Evolutionary conservation across 2,797 vertebrate species (phyloP), one percentile per base, ranked within the genome.

Genomic region (Champsocephalus esox): DNA sequence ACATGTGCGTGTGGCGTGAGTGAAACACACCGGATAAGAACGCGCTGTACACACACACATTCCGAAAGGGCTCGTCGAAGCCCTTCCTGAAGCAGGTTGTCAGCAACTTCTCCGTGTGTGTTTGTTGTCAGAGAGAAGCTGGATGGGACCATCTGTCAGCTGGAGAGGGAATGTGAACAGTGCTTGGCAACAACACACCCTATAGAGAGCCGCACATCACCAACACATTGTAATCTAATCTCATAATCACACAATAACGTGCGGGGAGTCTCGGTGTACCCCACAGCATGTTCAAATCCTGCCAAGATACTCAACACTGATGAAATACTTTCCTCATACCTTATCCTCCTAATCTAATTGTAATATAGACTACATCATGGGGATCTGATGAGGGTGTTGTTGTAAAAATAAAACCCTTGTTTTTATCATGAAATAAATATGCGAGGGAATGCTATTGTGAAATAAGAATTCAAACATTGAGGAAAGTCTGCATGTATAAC

Each of bases 71-170:
- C 71, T 67, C 65, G 79, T 80, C 56, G 4, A 79, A 89, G 80
- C 55, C 64, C 70, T 81, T 83, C 82, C 78, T 83, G 77, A 80
- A 64, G 77, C 79, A 64, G 80, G 84, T 87, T 90, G 85, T 95
- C 93, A 93, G 84, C 84, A 43, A 86, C 89, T 89, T 75, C 77
- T 91, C 78, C 62, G 77, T 56, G 66, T 88, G 79, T 93, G 87
- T 93, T 94, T 94, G 89, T 92, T 92, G 89, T 91, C 81, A 66
- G 77, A 90, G 88, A 68, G 82, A 77, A 82, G 81, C 89, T 88
- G 81, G 87, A 84, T 72, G 79, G 78, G 89, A 87, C 88, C 84
- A 87, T 93, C 87, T 91, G 91, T 91, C 87, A 88, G 79, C 78
- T 59, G 73, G 79, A 17, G 56, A 57, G 78, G 69, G 75, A 83